phyloP scores from a whole-genome alignment of 2,797 vertebrate species.

The Phrynocephalus forsythii region DNA sequence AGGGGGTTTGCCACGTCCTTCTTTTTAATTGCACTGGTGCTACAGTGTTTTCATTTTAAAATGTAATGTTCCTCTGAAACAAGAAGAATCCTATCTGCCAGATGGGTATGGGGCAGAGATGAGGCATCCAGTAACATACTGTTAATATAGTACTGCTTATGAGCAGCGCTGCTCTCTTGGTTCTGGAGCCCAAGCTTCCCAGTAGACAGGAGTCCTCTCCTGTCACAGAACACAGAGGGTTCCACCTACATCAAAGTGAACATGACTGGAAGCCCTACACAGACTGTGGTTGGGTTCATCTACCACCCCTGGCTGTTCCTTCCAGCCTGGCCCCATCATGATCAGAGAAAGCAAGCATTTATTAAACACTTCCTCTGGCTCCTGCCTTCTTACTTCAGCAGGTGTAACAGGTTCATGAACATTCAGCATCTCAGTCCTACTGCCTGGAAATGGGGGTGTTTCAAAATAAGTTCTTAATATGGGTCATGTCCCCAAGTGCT shows the following conservation, averaged over 20 bases:
- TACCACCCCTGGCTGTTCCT: too few species aligned
- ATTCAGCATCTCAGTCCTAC: too few species aligned
- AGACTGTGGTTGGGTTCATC: too few species aligned
- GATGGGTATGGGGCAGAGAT: neutral
- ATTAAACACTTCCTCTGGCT: too few species aligned
- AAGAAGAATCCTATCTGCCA: neutral
- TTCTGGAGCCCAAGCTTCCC: neutral
- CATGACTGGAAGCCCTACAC: neutral
- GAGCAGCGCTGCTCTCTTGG: neutral
- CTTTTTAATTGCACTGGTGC: neutral
- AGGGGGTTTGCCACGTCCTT: neutral
- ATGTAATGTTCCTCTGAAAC: neutral
- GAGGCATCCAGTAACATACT: neutral
- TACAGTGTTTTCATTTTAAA: neutral
- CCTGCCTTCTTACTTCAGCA: too few species aligned
- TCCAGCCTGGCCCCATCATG: too few species aligned
- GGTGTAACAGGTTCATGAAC: too few species aligned
- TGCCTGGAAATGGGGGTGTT: too few species aligned
- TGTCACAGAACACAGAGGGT: neutral
- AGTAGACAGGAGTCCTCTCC: neutral
- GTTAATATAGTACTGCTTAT: neutral
- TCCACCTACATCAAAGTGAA: neutral
- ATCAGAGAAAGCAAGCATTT: too few species aligned
- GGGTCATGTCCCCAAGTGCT: too few species aligned
- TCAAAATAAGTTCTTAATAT: too few species aligned